Percentiles rank a stretch among this genome's conserved stretches.
Evolutionary conservation across 2,113 vertebrate species (phyloP).

Genomic region (Grammomys dolichurus): DNA sequence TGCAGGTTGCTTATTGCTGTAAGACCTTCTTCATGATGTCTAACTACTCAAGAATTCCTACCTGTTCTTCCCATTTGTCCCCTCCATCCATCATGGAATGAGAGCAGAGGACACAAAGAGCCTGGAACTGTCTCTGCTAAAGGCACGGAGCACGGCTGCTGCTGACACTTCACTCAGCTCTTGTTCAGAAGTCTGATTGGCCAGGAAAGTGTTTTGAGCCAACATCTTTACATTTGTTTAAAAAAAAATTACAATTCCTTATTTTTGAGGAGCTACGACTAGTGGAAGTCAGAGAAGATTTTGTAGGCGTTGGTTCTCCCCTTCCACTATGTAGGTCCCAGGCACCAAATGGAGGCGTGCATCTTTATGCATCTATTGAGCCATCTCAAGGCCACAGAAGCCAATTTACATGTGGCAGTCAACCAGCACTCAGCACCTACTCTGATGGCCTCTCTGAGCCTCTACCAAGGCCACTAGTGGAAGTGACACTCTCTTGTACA

Average conservation of each 20-base stretch:
- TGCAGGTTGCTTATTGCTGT: background rate
- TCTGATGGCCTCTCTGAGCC: background rate
- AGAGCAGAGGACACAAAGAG: no score
- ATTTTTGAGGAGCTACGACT: background rate
- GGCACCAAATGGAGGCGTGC: no score
- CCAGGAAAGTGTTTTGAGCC: constrained; percentile 47
- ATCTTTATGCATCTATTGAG: background rate
- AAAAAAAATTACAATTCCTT: background rate
- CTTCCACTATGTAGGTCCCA: background rate
- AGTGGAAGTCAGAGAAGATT: background rate
- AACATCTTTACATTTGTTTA: background rate
- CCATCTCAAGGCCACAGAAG: background rate
- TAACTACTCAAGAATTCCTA: background rate
- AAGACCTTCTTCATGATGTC: background rate
- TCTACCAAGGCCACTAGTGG: background rate
- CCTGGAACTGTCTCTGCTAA: rapidly evolving
- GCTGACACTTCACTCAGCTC: no score
- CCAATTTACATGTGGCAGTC: background rate
- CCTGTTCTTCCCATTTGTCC: background rate
- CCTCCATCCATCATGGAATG: background rate
- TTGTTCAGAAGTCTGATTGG: background rate
- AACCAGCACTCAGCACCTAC: background rate
- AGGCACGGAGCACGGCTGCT: background rate
- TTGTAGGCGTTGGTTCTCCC: background rate
- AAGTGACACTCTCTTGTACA: background rate